Conservation (phyloP, 2,888 invertebrate genomes). For the Pseudococcus jackbeardsleyi region DNA sequence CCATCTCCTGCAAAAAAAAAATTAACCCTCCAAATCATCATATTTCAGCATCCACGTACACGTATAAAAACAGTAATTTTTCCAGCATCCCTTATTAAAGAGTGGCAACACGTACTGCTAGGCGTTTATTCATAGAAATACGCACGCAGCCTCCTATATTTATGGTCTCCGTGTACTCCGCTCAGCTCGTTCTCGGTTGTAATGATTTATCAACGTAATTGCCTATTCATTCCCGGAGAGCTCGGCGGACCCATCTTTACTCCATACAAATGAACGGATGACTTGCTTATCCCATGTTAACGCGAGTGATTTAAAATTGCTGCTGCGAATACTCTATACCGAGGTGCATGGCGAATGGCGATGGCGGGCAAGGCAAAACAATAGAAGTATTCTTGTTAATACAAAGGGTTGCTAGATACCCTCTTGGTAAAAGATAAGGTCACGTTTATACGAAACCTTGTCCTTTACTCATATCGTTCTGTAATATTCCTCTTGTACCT, state of each 20-base stretch:
- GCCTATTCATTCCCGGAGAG: constrained; percentile 41
- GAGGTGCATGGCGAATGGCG: not conserved
- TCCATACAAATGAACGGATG: constrained; percentile 36
- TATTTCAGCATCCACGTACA: not conserved
- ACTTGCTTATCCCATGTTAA: constrained; percentile 50
- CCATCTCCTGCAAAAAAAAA: not conserved
- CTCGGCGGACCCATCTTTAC: constrained; percentile 28
- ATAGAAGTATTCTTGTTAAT: constrained; percentile 52
- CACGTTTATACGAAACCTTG: constrained; percentile 34
- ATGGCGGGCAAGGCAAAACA: not conserved
- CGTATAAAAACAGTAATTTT: not conserved
- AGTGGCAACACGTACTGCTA: not conserved
- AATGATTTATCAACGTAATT: constrained; percentile 47
- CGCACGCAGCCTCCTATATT: not conserved
- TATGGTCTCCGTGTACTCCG: not conserved
- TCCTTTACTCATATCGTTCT: not conserved
- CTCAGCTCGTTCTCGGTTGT: not conserved
- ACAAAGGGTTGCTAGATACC: constrained; percentile 42
- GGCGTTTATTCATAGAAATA: not conserved
- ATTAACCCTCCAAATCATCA: not conserved
- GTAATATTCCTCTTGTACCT: not conserved
- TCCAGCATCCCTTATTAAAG: constrained; percentile 2
- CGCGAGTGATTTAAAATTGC: constrained; percentile 52
- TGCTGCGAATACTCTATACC: not conserved
- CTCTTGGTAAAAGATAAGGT: constrained; percentile 33